Evolutionary conservation across 2,797 vertebrate genomes (phyloP).

Genomic region (Mormyrops boulengeri): DNA sequence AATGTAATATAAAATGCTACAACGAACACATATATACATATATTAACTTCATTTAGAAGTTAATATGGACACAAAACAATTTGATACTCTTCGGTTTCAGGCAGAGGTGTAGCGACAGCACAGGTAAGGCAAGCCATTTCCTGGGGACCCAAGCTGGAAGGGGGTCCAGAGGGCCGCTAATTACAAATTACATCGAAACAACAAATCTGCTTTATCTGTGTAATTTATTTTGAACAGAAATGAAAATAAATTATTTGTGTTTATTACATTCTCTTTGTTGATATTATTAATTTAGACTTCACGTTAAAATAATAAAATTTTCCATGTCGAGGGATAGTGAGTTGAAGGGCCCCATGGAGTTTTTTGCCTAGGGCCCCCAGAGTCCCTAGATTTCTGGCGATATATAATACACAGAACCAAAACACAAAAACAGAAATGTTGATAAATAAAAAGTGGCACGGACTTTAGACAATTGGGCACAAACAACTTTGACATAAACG

Average conservation of each 20-base stretch:
- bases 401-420: slow-evolving; percentile 8
- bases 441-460: background rate
- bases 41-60: background rate
- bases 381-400: background rate
- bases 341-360: background rate
- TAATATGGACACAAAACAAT: background rate
- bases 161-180: background rate
- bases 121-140: background rate
- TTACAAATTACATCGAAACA: background rate
- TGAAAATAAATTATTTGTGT: background rate
- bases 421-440: background rate
- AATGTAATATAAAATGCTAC: background rate
- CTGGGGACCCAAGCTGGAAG: too few relatives aligned
- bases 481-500: background rate
- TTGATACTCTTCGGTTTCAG: background rate
- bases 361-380: background rate
- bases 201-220: background rate
- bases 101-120: background rate
- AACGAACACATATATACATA: too few relatives aligned
- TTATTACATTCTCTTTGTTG: background rate
- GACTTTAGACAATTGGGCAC: background rate
- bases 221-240: background rate
- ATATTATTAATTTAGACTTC: background rate
- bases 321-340: background rate
- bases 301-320: background rate